Evolutionary conservation across 1,140 invertebrate genomes (phyloP).

Genomic region (Metopolophium dirhodum): DNA sequence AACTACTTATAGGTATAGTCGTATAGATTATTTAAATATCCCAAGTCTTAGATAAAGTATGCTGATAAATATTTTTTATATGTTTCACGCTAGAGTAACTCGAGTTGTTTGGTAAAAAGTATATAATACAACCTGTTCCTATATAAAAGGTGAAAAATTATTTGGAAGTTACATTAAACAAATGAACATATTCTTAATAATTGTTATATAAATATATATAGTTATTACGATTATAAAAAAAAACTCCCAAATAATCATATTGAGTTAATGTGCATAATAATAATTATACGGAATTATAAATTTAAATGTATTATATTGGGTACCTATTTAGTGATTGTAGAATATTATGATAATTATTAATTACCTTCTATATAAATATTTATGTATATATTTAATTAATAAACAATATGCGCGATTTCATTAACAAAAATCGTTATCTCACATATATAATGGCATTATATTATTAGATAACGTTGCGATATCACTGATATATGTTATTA

Average conservation of each 20-base stretch:
- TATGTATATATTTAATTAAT: too few relatives aligned
- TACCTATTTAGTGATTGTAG: background rate
- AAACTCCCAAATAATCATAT: background rate
- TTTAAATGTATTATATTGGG: background rate
- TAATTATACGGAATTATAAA: background rate
- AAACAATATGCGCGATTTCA: too few relatives aligned
- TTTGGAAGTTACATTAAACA: background rate
- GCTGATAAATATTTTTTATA: constrained; percentile 18
- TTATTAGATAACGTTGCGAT: background rate
- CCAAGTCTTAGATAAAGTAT: background rate
- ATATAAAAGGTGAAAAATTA: background rate
- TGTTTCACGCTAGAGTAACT: background rate
- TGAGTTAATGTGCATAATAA: background rate
- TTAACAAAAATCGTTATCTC: background rate
- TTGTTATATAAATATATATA: background rate
- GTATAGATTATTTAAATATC: constrained; percentile 30
- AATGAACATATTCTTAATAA: background rate
- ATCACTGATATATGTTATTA: too few relatives aligned
- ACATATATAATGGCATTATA: background rate
- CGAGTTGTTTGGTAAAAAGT: constrained; percentile 15
- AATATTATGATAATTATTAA: background rate
- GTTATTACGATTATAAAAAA: background rate
- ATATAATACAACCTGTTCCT: background rate
- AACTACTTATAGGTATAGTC: background rate
- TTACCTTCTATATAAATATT: background rate